These are phyloP conservation scores for Phataginus tetradactyla DNA, from an alignment of 2,797 vertebrate species.

Conservation along the genomic window DNA sequence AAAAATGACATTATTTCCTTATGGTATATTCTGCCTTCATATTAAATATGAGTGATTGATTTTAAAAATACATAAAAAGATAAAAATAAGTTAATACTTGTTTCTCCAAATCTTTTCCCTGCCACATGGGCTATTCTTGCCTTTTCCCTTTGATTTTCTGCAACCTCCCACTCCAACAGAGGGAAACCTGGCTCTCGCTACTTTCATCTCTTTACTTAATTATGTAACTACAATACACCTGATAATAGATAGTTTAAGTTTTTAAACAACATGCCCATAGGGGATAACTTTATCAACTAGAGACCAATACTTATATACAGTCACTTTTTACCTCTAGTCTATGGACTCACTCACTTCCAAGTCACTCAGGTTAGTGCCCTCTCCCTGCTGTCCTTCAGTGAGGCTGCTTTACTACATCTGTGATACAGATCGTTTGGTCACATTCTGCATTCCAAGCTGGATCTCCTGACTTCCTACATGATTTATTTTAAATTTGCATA, in stretches of 20 bases:
- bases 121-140: neutral
- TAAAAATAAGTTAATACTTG: neutral
- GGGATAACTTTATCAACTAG: neutral
- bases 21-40: neutral
- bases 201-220: neutral
- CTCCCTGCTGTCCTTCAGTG: neutral
- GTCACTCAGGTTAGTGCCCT: neutral
- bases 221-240: neutral
- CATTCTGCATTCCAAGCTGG: neutral
- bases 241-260: neutral
- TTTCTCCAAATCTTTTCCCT: neutral
- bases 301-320: neutral
- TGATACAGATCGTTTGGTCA: neutral
- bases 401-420: neutral
- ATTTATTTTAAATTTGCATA: constrained; percentile 15
- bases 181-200: neutral
- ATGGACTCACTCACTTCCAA: neutral
- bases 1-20: neutral
- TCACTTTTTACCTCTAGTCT: neutral
- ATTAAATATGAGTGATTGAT: neutral
- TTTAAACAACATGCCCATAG: neutral
- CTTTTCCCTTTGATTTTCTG: neutral
- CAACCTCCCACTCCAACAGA: neutral
- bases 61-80: neutral
- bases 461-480: neutral